A percentile compares a stretch with the other conserved stretches of the same genome.
phyloP scores from a whole-genome alignment of 2,888 invertebrate species.

The Chymomyza procnemis region DNA sequence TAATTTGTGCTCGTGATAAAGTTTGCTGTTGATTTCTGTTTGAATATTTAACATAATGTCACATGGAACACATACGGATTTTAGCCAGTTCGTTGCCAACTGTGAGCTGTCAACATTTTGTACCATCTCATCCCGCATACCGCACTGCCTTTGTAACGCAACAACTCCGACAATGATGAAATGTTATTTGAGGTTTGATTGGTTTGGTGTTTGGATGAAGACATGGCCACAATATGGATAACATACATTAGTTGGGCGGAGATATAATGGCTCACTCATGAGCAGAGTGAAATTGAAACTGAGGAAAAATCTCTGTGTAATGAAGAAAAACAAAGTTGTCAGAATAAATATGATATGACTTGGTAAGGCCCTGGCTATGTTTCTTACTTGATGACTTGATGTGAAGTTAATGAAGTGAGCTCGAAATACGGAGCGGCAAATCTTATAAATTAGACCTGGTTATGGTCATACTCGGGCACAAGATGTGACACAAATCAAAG shows the following conservation, averaged over 20 bases:
- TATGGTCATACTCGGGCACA: not conserved
- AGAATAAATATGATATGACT: constrained; percentile 29
- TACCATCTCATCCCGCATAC: not conserved
- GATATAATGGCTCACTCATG: not conserved
- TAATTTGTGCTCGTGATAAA: constrained; percentile 9
- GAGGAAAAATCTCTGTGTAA: not conserved
- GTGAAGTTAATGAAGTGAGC: constrained; percentile 47
- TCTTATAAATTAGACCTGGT: not conserved
- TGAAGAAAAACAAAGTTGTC: not conserved
- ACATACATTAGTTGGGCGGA: constrained; percentile 17
- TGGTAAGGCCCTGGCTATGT: not conserved
- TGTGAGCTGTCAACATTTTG: not conserved
- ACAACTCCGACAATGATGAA: constrained; percentile 61
- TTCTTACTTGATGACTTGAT: constrained; percentile 5
- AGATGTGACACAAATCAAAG: not conserved
- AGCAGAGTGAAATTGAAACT: constrained; percentile 43
- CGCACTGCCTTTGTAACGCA: constrained; percentile 12
- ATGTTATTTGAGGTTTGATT: constrained; percentile 52
- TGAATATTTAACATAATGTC: constrained; percentile 52
- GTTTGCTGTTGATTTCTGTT: constrained; percentile 24
- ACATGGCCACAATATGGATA: constrained; percentile 40
- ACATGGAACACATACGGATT: constrained; percentile 24
- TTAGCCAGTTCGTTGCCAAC: not conserved
- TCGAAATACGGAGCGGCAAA: not conserved
- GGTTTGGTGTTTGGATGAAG: constrained; percentile 50